Base-by-base conservation (phyloP, 1,140 invertebrate species). In the Drosophila chauvacae region DNA sequence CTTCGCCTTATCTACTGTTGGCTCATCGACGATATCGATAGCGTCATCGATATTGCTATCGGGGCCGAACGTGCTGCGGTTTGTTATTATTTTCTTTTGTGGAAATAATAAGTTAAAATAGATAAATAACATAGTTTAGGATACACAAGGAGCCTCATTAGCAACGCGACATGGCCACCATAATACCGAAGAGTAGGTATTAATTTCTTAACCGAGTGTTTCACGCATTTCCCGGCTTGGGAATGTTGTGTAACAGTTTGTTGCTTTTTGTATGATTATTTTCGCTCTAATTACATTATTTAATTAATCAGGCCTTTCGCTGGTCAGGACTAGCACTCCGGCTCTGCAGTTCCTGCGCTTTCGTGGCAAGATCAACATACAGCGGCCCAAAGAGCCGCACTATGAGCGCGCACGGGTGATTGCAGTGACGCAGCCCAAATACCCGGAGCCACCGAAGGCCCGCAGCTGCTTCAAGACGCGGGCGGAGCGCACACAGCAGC, bases 311-410 rank as follows among this genome's bases (percentile, higher is more conserved):
- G 76, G 41, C 7, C 69, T 88, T 42, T 61, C 78, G 9, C 42
- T 94, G 50, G 83, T 94, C 45, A 86, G 92, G 58, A 70, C 87
- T 11, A 91, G 92, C 41, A 70, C 91, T 4, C 92, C 94, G 4
- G 88, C 94, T 10, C 66, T 93, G 13, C 94, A 95, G 70, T 94
- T 94, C 16, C 94, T 95, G 84, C 93, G 96, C 74, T 96, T 94
- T 83, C 93, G 95, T 23, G 94, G 94, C 1, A 96, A 96, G 92
- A 96, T 97, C 35, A 96, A 97, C 85, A 94, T 97, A 50, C 95
- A 96, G 88, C 95, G 94, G 70, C 96, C 96, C 1, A 94, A 94
- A 91, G 92, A 94, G 57, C 95, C 95, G 20, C 95, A 96, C 91
- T 96, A 94, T 84, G 93, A 94, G 70, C 94, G 94, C 64, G 94